Evolutionary conservation across 2,888 invertebrate genomes (phyloP), one percentile per base, ranked within the genome.

Genomic region (Pterobdella sp.): DNA sequence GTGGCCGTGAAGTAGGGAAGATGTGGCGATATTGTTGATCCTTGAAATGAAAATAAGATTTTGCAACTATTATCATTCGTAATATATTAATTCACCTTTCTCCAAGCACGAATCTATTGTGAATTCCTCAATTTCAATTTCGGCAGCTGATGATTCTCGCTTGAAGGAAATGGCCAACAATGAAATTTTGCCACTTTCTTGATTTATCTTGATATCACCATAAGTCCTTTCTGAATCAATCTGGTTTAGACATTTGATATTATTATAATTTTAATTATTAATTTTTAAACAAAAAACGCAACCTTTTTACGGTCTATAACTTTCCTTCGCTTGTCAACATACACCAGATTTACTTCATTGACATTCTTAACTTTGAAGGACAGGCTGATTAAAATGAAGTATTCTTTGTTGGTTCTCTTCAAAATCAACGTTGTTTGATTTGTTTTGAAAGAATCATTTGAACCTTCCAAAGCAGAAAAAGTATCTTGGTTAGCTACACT

Each of bases 361-460:
- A 37, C 70, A 70, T 29, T 32, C n/a, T 49, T 49, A n/a, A 56
- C 34, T 14, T 70, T 49, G 42, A 70, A 70, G n/a, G 31, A 31
- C 3, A 70, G 18, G 14, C 35, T 14, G 29, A 56, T 35, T 22
- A 37, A 32, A 52, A 26, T 56, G 56, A 70, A 70, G 52, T 56
- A 70, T 4, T 70, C 52, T 26, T 36, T 42, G 36, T 31, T 29
- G 18, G 29, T 70, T 31, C 34, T 70, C 42, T 49, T 70, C n/a
- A 35, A 32, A 4, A 70, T 42, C 52, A 70, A 32, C 3, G 52
- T 22, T 29, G 7, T 7, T 63, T 70, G 49, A 42, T 42, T 22
- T 22, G 49, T 14, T 22, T 22, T 7, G 49, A 42, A 42, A 14
- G 49, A 42, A 22, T 42, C 22, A 22, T 22, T 22, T 14, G 49